Evolutionary conservation across 2,888 invertebrate genomes (phyloP).

Genomic region (Acronicta leporina): DNA sequence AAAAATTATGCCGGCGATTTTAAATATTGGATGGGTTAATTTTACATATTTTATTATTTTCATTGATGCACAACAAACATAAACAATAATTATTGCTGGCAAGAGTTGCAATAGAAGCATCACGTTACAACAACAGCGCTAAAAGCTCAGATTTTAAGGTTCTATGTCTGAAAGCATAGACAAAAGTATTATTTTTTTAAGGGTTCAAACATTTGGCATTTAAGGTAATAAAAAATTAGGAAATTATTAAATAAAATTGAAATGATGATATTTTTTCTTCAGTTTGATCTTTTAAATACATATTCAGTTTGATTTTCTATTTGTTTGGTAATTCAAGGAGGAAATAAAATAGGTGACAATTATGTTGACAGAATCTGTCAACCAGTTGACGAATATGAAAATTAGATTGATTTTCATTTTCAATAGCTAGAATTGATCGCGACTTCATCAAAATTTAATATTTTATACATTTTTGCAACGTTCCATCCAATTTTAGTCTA

Average conservation of each 20-base stretch:
- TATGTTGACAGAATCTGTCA: constrained; percentile 74
- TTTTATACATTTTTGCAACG: constrained; percentile 61
- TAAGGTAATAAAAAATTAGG: background rate
- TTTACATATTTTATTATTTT: too few relatives aligned
- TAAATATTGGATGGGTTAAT: too few relatives aligned
- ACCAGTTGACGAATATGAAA: constrained; percentile 80
- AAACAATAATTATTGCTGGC: too few relatives aligned
- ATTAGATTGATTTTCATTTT: constrained; percentile 74
- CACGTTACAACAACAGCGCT: constrained; percentile 27
- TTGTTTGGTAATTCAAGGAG: constrained; percentile 27
- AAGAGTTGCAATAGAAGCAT: constrained; percentile 32
- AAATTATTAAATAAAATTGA: background rate
- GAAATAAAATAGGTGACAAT: constrained; percentile 50
- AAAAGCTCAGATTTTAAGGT: too few relatives aligned
- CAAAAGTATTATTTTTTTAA: constrained; percentile 15
- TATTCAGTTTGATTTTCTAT: background rate
- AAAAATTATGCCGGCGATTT: too few relatives aligned
- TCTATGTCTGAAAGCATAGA: constrained; percentile 42
- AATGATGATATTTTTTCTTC: background rate
- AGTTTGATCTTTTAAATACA: background rate
- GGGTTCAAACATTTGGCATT: constrained; percentile 14
- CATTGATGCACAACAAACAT: too few relatives aligned
- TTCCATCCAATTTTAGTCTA: constrained; percentile 68
- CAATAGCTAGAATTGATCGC: constrained; percentile 63
- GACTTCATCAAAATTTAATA: constrained; percentile 59